These are phyloP conservation scores for Cyprinodon diabolis DNA, from an alignment of 2,797 vertebrate genomes.

Conservation along the genomic window DNA sequence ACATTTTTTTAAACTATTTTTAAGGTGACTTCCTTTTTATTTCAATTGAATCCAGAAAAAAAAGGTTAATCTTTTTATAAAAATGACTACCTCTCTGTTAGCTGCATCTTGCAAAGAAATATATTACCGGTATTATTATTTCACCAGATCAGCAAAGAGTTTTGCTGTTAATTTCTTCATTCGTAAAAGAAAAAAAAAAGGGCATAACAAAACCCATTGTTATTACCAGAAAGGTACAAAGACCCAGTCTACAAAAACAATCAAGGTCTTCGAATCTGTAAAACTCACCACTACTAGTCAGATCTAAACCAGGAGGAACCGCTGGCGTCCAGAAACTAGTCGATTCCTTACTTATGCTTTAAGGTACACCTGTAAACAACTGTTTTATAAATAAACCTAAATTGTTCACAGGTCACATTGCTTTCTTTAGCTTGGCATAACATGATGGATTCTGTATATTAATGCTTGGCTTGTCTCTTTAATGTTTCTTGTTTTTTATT, in stretches of 20 bases:
- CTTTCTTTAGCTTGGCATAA: constrained; percentile 77
- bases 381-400: constrained; percentile 81
- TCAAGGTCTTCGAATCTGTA: constrained; percentile 47
- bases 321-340: constrained; percentile 77
- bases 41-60: constrained; percentile 71
- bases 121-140: no score
- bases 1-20: constrained; percentile 12
- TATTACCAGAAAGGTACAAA: constrained; percentile 64
- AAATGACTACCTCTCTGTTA: constrained; percentile 84
- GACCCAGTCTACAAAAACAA: constrained; percentile 61
- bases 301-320: constrained; percentile 76
- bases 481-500: constrained; percentile 58
- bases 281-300: constrained; percentile 59
- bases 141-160: no score
- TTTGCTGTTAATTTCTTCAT: no score
- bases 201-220: constrained; percentile 1
- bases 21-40: constrained; percentile 69
- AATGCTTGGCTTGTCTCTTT: constrained; percentile 78
- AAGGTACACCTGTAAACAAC: constrained; percentile 85
- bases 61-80: constrained; percentile 67
- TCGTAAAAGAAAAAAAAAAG: no score
- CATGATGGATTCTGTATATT: constrained; percentile 86
- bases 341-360: constrained; percentile 80
- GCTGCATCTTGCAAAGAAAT: constrained; percentile 36
- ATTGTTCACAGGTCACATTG: constrained; percentile 78